Conservation (phyloP, 1,140 invertebrate genomes). For the Drosophila triauraria region DNA sequence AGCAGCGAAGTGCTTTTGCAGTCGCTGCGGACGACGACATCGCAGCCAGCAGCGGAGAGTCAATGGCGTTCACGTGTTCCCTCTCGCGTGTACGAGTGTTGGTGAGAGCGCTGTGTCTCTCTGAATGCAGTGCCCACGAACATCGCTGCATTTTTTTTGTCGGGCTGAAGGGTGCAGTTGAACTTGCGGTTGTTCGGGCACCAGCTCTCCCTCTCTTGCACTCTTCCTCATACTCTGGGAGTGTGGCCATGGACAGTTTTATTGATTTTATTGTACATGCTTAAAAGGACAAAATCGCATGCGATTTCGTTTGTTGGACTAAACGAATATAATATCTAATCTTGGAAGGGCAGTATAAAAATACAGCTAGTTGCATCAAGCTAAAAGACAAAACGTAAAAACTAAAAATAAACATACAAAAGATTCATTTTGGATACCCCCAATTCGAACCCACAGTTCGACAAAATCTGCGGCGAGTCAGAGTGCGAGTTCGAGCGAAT, state of each 20-base stretch:
- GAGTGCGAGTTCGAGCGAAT: no score
- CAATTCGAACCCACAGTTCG: no score
- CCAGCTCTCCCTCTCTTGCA: conserved; percentile 25
- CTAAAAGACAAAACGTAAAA: no score
- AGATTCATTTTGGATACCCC: no score
- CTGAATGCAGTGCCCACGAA: conserved; percentile 28
- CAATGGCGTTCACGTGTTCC: conserved; percentile 8
- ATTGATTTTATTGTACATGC: conserved; percentile 59
- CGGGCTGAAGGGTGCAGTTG: conserved; percentile 23
- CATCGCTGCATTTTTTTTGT: conserved; percentile 26
- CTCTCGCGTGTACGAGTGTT: conserved; percentile 24
- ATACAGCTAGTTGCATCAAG: no score
- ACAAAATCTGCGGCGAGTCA: no score
- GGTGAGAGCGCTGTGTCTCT: conserved; percentile 14
- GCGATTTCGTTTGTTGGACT: conserved; percentile 20
- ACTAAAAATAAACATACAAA: no score
- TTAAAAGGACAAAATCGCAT: conserved; percentile 37
- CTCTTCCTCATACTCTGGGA: conserved; percentile 5
- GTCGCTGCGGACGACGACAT: conserved; percentile 1
- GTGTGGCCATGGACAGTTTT: conserved; percentile 47
- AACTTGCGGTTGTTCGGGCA: conserved; percentile 38
- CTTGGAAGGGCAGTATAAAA: neutral
- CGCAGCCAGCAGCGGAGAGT: conserved; percentile 18
- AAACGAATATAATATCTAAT: neutral
- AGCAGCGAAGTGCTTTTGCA: conserved; percentile 39